phyloP scores from a whole-genome alignment of 2,113 vertebrate genomes.

The Dipodomys merriami region DNA sequence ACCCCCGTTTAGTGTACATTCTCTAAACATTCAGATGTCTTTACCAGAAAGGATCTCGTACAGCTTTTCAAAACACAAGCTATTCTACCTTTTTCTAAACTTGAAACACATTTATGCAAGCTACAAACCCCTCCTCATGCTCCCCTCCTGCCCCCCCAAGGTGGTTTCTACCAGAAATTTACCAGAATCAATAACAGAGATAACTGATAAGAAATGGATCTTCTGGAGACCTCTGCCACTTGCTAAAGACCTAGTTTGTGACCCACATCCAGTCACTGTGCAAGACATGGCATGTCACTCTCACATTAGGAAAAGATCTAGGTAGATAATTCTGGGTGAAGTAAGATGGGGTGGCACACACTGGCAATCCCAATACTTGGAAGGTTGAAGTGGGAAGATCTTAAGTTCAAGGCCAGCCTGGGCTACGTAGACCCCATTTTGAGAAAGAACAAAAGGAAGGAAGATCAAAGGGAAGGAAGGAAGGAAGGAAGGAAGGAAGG shows the following conservation, averaged over 20 bases:
- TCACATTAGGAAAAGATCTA: background rate
- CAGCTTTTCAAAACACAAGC: background rate
- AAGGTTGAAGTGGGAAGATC: too few species aligned
- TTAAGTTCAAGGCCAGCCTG: too few species aligned
- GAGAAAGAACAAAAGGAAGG: too few species aligned
- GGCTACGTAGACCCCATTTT: too few species aligned
- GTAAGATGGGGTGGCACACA: too few species aligned
- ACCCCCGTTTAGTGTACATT: background rate
- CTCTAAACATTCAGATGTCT: background rate
- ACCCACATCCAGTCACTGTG: background rate
- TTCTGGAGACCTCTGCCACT: background rate
- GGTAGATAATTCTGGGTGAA: background rate
- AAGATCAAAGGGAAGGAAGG: too few species aligned
- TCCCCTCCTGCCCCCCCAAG: accelerated
- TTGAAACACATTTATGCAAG: background rate
- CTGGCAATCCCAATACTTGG: too few species aligned
- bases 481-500: too few species aligned
- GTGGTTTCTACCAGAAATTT: background rate
- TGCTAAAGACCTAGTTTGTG: background rate
- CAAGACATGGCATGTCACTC: background rate
- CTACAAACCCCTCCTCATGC: background rate
- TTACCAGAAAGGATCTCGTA: background rate
- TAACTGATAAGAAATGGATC: background rate
- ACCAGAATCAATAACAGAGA: background rate
- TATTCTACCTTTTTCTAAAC: background rate